Evolutionary conservation across 2,888 invertebrate genomes (phyloP).

Genomic region (Rotaria socialis): DNA sequence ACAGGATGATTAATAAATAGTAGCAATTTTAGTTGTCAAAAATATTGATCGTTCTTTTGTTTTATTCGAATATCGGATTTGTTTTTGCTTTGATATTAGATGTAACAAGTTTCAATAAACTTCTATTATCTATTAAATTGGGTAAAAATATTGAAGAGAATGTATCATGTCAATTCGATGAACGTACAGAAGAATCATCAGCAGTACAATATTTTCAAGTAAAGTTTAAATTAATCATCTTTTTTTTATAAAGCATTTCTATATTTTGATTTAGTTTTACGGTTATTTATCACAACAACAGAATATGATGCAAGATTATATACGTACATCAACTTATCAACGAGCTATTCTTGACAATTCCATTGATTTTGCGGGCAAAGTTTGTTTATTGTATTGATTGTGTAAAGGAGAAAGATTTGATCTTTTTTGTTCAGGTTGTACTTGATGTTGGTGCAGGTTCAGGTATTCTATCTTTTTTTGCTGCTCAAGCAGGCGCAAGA

Average conservation of each 20-base stretch:
- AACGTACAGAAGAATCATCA: constrained; percentile 93
- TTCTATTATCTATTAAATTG: background rate
- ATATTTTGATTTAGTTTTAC: constrained; percentile 71
- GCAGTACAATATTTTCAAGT: constrained; percentile 90
- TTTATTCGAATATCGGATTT: too few relatives aligned
- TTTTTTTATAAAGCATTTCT: background rate
- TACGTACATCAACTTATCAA: constrained; percentile 95
- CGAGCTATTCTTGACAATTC: constrained; percentile 87
- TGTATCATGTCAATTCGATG: constrained; percentile 68
- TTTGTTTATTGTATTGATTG: constrained; percentile 47
- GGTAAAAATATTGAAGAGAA: background rate
- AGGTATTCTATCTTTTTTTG: constrained; percentile 95
- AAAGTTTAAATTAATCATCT: constrained; percentile 47
- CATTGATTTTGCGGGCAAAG: constrained; percentile 75
- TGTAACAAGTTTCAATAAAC: background rate
- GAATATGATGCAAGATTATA: constrained; percentile 99
- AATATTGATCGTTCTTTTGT: too few relatives aligned
- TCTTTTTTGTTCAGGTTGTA: constrained; percentile 67
- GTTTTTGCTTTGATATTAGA: background rate
- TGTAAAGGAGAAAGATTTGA: too few relatives aligned
- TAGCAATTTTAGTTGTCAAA: too few relatives aligned
- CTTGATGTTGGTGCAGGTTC: constrained; percentile 97
- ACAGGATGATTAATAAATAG: too few relatives aligned
- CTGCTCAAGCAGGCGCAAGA: constrained; percentile 89
- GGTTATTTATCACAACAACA: constrained; percentile 98